A percentile compares a stretch with the other conserved stretches of the same genome.
phyloP scores from a whole-genome alignment of 1,140 invertebrate species.

The Agrypnia vestita region DNA sequence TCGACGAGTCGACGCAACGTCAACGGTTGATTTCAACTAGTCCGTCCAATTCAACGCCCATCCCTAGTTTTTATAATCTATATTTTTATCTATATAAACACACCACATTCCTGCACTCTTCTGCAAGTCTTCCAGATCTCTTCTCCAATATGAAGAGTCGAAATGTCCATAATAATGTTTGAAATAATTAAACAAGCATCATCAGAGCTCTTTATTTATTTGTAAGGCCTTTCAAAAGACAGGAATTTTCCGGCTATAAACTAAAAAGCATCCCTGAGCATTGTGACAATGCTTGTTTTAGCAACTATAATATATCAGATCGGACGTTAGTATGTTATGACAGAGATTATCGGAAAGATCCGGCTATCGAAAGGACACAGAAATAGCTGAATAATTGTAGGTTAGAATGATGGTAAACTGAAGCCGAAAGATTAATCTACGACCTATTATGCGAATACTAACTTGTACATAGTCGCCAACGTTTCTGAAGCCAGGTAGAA shows the following conservation, averaged over 20 bases:
- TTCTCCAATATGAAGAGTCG: no score
- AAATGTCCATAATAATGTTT: no score
- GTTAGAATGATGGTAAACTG: not conserved
- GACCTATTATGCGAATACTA: not conserved
- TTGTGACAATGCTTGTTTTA: no score
- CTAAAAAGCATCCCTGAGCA: not conserved
- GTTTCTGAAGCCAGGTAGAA: constrained; percentile 32
- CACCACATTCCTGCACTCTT: no score
- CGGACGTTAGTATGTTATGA: not conserved
- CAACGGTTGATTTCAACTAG: no score
- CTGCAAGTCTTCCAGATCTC: no score
- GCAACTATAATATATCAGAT: not conserved
- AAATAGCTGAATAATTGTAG: not conserved
- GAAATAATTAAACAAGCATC: no score
- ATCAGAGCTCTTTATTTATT: not conserved
- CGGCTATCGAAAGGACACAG: not conserved
- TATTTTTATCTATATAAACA: no score
- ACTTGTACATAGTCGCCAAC: constrained; percentile 37
- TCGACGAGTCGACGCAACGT: no score
- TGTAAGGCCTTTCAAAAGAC: not conserved
- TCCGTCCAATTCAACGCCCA: no score
- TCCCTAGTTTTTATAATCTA: no score
- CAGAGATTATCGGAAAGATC: not conserved
- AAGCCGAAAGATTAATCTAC: not conserved
- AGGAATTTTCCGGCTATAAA: not conserved